Base-by-base conservation (phyloP, 2,797 vertebrate species). In the Avahi laniger region DNA sequence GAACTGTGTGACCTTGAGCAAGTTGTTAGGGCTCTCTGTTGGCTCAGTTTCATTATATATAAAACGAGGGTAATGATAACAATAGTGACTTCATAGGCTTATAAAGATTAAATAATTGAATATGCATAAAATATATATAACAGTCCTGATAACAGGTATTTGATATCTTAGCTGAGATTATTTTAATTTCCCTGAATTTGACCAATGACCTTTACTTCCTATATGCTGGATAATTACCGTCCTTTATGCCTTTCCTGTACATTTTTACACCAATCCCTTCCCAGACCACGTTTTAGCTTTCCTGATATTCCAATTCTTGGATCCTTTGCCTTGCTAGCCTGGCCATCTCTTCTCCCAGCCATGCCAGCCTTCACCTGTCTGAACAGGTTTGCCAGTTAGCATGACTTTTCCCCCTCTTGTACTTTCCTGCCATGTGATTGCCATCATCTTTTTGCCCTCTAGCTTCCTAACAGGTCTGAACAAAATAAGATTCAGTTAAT, bases 391-490 rank as follows among this genome's bases (percentile, higher is more conserved):
- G 22, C 28, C 65, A 28, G 11, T 72, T 54, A 83, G 33, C 38
- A 41, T 26, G 73, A 41, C 91, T 59, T 67, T 17, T 2, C 14
- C 46, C 70, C 50, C 41, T 7, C 6, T 7, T 83, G 52, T 76
- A 7, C 57, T 92, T 84, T 79, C 59, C 50, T 70, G 14, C 48
- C 57, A 5, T 73, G 72, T 94, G 96, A 97, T 76, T 35, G 15
- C 79, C 86, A 83, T 97, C 82, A 89, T 33, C 65, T 28, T 61
- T 96, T 86, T 95, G 89, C 89, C 95, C 89, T 89, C 72, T 48
- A 87, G 97, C 88, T 87, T 89, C 54, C 20, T 73, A 87, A 76
- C 13, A 93, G 79, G 85, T 80, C 90, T 89, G 48, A 93, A 72
- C 93, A 93, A 75, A 95, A 84, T 43, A 35, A 70, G 18, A 69